Base-by-base conservation (phyloP, 2,888 invertebrate genomes). In the Troilus luridus region DNA sequence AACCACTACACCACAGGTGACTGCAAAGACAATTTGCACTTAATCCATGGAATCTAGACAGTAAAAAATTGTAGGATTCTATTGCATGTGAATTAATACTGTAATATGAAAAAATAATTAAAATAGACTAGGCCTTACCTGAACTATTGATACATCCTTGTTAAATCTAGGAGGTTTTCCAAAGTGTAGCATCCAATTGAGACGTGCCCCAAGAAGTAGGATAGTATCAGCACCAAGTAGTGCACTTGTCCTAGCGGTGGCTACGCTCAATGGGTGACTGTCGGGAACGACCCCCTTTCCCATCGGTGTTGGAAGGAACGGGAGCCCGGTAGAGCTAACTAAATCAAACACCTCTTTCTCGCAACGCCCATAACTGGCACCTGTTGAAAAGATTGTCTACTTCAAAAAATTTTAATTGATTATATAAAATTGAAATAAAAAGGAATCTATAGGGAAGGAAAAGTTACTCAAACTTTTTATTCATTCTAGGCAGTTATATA, bases 111-210 rank as follows among this genome's bases (percentile, higher is more conserved):
- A 59, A 59, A 59, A 59, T 14, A 59, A 62, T 62, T 19, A 62
- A 19, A 62, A 62, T 62, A 0, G 0, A 64, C 10, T 67, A 14
- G 72, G 8, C 19, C 24, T 64, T 91, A 96, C 98, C 95, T 98
- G 99, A 93, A 99, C 97, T 92, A 99, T 95, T 95, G 98, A 98
- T 9, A 98, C 98, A 93, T 97, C 95, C 0, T 96, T 95, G 27
- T 96, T 95, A 94, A 97, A 99, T 77, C 99, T 95, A 1, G 99
- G 99, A 27, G 97, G 95, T 91, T 97, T 96, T 3, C 99, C 99
- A 95, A 99, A 99, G 95, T 99, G 99, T 92, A 99, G 95, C 95
- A 99, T 99, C 99, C 99, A 99, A 95, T 99, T 99, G 27, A 99
- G 95, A 72, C 99, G 95, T 0, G 99, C 99, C 0, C 99, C 99